Evolutionary conservation across 2,797 vertebrate genomes (phyloP), one percentile per base, ranked within the genome.

Genomic region (Gymnopithys bicolor): DNA sequence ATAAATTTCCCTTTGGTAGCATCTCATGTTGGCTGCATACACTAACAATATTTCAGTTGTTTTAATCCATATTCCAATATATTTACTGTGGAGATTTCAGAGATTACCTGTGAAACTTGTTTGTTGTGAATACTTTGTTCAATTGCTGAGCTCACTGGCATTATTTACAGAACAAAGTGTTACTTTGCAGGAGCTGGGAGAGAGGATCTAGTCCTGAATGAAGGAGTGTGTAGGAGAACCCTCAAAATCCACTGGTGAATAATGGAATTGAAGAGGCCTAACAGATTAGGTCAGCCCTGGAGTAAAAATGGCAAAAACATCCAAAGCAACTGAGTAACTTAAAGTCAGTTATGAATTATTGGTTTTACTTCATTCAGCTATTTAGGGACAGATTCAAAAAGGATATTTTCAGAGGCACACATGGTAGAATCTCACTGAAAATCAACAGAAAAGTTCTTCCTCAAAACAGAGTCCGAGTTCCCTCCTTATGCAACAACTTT

Each of bases 371-470:
- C 64, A 46, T 80, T 89, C 70, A 83, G 87, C 87, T 84, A 83
- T 77, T 93, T 82, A 92, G 64, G 64, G 84, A 90, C 46, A 80
- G 82, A 93, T 74, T 82, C 63, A 85, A 83, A 92, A 33, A 53
- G 17, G 91, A 67, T 88, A 74, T 95, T 96, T 95, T 85, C 84
- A 94, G 92, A 96, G 80, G 71, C 84, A 83, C 81, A 89, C 82
- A 62, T 73, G 76, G 70, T 59, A 92, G 71, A 77, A 37, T 84
- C 49, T 88, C 70, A 73, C 67, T 80, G 78, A 77, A 87, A 90
- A 93, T 37, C 49, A 87, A 82, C 67, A 81, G 63, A 84, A 70
- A 86, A 95, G 33, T 69, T 45, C 53, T 84, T 93, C 60, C 46
- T 84, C 83, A 63, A 94, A 87, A 92, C 49, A 43, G 77, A 90